Base-by-base conservation (phyloP, 2,888 invertebrate genomes). In the Hydrotaea diabolus region DNA sequence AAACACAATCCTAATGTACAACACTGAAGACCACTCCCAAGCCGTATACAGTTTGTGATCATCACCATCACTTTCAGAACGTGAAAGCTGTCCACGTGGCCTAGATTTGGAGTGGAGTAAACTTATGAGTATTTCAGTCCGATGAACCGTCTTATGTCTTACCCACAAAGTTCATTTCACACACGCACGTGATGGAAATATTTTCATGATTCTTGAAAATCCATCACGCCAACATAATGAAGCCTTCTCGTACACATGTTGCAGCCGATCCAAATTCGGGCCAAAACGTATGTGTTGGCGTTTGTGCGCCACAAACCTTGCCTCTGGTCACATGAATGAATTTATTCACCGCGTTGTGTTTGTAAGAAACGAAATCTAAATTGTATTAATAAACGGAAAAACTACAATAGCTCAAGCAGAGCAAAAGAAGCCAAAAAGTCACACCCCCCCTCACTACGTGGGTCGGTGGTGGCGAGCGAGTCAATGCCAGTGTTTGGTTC, bases 241-340 rank as follows among this genome's bases (percentile, higher is more conserved):
- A 19, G 17, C 13, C 17, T 17, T 53, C 13, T 17, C 13, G 2
- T 17, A 53, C 8, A 53, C 53, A 53, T 55, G 55, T 8, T 53
- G 53, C n/a, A 2, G 53, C 1, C 11, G 19, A n/a, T 15, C 13
- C 13, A 53, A 55, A 55, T 21, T 2, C 53, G 19, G n/a, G 53
- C 13, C 13, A 53, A 55, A 55, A 21, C 13, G 39, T 55, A 21
- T 21, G 55, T 55, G 55, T 21, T 21, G 55, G 11, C 11, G 21
- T 3, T 21, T 21, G 17, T 21, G 3, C 11, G 66, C 73, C 73
- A 43, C 7, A 66, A 83, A 71, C 83, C 80, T 77, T 83, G 80
- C 83, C 80, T 53, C 59, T 74, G 83, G 80, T 77, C 62, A 71
- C 77, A 53, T 74, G 7, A 69, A 59, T 62, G 53, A 73, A 66